Evolutionary conservation across 2,797 vertebrate genomes (phyloP).

Genomic region (Fundulus diaphanus): DNA sequence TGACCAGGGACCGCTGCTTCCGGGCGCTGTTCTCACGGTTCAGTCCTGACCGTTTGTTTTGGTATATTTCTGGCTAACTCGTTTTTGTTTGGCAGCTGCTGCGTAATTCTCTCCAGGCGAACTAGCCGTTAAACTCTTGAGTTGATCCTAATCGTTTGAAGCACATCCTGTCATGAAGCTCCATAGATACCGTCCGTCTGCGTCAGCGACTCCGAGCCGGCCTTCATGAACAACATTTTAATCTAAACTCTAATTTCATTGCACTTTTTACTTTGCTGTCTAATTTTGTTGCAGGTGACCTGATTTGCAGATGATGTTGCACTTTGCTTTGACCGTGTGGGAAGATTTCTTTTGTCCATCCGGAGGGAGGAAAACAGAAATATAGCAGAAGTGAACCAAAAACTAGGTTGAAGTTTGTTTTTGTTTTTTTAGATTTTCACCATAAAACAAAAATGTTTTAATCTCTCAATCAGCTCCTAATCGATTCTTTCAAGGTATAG

Average conservation of each 20-base stretch:
- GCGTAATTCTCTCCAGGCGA: constrained; percentile 21
- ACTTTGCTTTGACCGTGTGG: constrained; percentile 6
- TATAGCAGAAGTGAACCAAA: not conserved
- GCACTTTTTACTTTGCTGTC: constrained; percentile 56
- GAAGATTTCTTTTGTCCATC: constrained; percentile 1
- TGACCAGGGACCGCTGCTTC: constrained; percentile 46
- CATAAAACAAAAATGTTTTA: not conserved
- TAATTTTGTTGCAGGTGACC: constrained; percentile 74
- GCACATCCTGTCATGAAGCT: constrained; percentile 13
- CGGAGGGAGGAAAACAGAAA: not conserved
- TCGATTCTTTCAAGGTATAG: not conserved
- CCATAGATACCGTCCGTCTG: not conserved
- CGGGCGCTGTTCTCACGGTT: constrained; percentile 11
- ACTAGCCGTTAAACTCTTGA: constrained; percentile 20
- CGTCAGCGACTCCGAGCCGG: constrained; percentile 11
- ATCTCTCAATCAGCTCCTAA: not conserved
- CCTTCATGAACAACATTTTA: constrained; percentile 18
- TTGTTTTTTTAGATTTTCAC: not conserved
- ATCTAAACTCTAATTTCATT: constrained; percentile 47
- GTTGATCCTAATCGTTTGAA: constrained; percentile 25
- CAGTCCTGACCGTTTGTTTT: constrained; percentile 30
- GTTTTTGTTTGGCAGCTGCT: constrained; percentile 33
- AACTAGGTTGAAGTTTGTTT: not conserved
- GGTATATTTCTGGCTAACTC: constrained; percentile 34
- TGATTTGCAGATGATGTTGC: constrained; percentile 24